These are phyloP conservation scores for Cavia aperea DNA, from an alignment of 2,113 vertebrate species.

Conservation along the genomic window DNA sequence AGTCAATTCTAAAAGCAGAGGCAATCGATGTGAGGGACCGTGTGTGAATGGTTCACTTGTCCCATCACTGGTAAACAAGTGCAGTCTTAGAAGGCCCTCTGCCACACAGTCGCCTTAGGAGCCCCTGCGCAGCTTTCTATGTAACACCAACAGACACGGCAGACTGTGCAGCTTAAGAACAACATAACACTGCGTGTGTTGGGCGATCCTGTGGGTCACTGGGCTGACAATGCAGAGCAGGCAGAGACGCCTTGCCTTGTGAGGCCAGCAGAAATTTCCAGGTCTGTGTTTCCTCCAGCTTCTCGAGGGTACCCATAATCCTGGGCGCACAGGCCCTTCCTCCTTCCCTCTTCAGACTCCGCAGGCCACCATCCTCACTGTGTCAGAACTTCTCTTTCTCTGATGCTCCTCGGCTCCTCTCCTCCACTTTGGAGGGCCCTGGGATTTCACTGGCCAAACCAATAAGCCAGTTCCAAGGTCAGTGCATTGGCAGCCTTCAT, in stretches of 20 bases:
- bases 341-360: background rate
- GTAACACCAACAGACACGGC: background rate
- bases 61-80: background rate
- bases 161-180: background rate
- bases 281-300: background rate
- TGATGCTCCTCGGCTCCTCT: background rate
- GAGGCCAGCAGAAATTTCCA: background rate
- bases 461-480: background rate
- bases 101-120: background rate
- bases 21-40: background rate
- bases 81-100: background rate
- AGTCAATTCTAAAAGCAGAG: background rate
- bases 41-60: background rate
- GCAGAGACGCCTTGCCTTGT: background rate
- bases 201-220: background rate
- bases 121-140: background rate
- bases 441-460: background rate
- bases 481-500: background rate
- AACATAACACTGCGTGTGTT: background rate
- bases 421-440: background rate
- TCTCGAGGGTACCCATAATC: background rate
- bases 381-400: background rate
- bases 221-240: background rate
- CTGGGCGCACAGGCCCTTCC: background rate
- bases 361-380: background rate